Base-by-base conservation (phyloP, 2,888 invertebrate species). In the Pharmacophagus antenor region DNA sequence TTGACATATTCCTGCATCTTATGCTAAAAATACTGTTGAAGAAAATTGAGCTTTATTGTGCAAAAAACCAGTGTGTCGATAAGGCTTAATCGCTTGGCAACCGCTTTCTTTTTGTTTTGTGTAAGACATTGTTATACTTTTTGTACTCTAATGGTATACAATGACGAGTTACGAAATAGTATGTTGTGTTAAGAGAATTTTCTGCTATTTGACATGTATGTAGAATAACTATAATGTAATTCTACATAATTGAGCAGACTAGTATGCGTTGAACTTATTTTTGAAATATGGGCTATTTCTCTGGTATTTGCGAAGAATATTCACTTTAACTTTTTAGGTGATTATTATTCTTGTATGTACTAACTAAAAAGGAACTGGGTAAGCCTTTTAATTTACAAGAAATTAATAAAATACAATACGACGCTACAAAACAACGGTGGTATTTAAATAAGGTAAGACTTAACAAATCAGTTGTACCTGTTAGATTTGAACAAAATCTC, bases 1-100 rank as follows among this genome's bases (percentile, higher is more conserved):
- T 69, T 67, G 51, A 51, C 56, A 41, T 44, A 50, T 51, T 67
- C 66, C 66, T 67, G 69, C 65, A 62, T 68, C 69, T 68, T 53
- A 58, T 52, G 61, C 63, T 47, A 25, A n/a, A 17, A 47, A 46
- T 49, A 23, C 25, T 17, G 42, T n/a, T 27, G 23, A 5, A 47
- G 51, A 22, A 55, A 56, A 51, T 51, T 37, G 55, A 60, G 37
- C 56, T 46, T 51, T 60, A 60, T 56, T 49, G 37, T 25, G 17
- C 21, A 20, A 46, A 37, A 31, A 60, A 54, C 48, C 50, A 59
- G 22, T 21, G 46, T 51, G 21, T 46, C 47, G 22, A 3, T 49
- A 20, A n/a, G 47, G 15, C 20, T 48, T 2, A 58, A 54, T 51
- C 52, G 56, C 62, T 61, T 51, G 52, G 31, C 52, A 12, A 27